A percentile compares a stretch with the other conserved stretches of the same genome.
Conservation (phyloP, 2,888 invertebrate genomes). For the Agrilus cyanescens region DNA sequence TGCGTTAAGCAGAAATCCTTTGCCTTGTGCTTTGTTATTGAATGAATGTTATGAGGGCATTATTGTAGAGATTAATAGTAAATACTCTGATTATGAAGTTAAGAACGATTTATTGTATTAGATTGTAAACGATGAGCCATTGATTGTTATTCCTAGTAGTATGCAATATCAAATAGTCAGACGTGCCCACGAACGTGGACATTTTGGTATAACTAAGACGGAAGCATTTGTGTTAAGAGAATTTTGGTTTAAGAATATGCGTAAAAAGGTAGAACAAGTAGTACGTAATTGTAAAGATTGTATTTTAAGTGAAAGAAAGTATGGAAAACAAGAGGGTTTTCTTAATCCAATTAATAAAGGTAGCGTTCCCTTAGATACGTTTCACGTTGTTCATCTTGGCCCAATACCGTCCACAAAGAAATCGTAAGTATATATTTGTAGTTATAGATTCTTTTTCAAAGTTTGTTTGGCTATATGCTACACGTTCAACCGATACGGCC, state of each 20-base stretch:
- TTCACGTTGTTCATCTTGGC: neutral
- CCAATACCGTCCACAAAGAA: no score
- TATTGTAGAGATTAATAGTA: no score
- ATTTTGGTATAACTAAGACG: neutral
- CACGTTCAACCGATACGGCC: no score
- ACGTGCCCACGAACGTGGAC: neutral
- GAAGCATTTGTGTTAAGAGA: neutral
- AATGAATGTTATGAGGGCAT: no score
- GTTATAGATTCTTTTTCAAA: neutral
- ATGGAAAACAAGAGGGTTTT: neutral
- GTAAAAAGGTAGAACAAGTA: neutral
- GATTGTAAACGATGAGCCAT: no score
- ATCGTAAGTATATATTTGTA: neutral
- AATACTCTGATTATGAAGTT: no score
- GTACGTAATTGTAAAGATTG: neutral
- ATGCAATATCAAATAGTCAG: no score
- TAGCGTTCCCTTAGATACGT: neutral
- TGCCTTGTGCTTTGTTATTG: no score
- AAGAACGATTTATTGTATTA: no score
- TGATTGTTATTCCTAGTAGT: no score
- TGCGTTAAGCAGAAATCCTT: conserved; percentile 19
- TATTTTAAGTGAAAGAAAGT: neutral
- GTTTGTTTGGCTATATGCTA: neutral
- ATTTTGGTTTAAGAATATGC: neutral
- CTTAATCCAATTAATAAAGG: neutral